Evolutionary conservation across 2,113 vertebrate genomes (phyloP).

Genomic region (Marcusenius ussheri): DNA sequence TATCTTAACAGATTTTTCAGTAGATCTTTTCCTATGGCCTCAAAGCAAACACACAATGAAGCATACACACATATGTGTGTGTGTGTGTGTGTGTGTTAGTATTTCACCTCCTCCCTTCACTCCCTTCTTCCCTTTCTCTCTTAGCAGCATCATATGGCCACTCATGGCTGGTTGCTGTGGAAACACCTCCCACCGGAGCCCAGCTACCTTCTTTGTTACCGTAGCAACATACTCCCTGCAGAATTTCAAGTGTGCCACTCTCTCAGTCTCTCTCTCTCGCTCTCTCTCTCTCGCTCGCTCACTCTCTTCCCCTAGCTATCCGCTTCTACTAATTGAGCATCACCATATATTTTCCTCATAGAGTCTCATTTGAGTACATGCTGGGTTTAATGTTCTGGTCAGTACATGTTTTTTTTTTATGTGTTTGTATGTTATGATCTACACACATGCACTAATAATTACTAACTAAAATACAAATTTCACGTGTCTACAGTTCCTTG

Average conservation of each 20-base stretch:
- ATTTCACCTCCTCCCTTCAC: constrained; percentile 26
- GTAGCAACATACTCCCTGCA: constrained; percentile 68
- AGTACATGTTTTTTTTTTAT: not conserved
- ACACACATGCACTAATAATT: not conserved
- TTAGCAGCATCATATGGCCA: constrained; percentile 63
- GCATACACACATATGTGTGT: not conserved
- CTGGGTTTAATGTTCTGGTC: not conserved
- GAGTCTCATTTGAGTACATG: constrained; percentile 1
- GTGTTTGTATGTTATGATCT: not conserved
- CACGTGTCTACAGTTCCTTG: not conserved
- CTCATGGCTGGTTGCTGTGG: constrained; percentile 62
- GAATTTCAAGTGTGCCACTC: constrained; percentile 60
- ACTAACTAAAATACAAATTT: not conserved
- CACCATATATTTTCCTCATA: constrained; percentile 4
- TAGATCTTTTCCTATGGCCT: constrained; percentile 16
- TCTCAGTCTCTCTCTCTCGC: constrained; percentile 27
- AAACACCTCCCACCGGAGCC: constrained; percentile 66
- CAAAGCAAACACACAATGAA: not conserved
- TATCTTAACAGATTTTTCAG: constrained; percentile 14
- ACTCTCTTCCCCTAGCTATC: constrained; percentile 27
- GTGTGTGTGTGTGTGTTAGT: constrained; percentile 9
- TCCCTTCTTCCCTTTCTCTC: constrained; percentile 38
- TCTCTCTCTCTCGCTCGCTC: constrained; percentile 26
- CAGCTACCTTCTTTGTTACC: constrained; percentile 67
- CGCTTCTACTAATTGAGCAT: constrained; percentile 19